Evolutionary conservation across 2,797 vertebrate species (phyloP), one percentile per base, ranked within the genome.

Genomic region (Ptychadena robeensis): DNA sequence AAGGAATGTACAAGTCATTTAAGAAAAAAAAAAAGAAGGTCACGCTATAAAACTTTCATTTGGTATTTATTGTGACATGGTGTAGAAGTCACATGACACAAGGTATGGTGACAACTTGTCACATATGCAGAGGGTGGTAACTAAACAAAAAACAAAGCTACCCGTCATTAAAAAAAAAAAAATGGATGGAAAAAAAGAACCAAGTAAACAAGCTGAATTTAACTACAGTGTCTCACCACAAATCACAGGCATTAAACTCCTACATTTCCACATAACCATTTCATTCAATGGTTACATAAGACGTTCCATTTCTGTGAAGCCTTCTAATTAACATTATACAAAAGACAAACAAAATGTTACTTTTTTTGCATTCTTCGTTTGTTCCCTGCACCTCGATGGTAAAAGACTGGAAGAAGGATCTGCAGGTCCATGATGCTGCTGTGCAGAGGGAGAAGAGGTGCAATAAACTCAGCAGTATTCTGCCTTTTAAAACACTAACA

Each of bases 11-110:
- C 3, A 71, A 71, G 30, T 14, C 25, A 30, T 18, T 14, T 0
- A 2, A 40, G 11, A 28, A 2, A 25, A 71, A 35, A 71, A 35
- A 34, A 10, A 71, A 18, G 70, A 59, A 73, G 57, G 27, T 22
- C 59, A 75, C 32, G 12, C 9, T 3, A 1, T 0, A 61, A 28
- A 25, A 1, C 28, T 68, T 70, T 57, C 27, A 4, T 9, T 57
- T 68, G 69, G 59, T 80, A 44, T 70, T 79, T 53, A 7, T 69
- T 74, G 44, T 80, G 71, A 80, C 77, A 28, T 34, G 30, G 35
- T 63, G 30, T 67, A 32, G 40, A 63, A 7, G 18, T 83, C 76
- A 67, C 70, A 67, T 67, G 59, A 68, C 61, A 79, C 40, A 83
- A 25, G 32, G 11, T 4, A 37, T 22, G 18, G 44, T 69, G 71